These are phyloP conservation scores for Melanogrammus aeglefinus DNA, from an alignment of 2,797 vertebrate species.

Conservation along the genomic window DNA sequence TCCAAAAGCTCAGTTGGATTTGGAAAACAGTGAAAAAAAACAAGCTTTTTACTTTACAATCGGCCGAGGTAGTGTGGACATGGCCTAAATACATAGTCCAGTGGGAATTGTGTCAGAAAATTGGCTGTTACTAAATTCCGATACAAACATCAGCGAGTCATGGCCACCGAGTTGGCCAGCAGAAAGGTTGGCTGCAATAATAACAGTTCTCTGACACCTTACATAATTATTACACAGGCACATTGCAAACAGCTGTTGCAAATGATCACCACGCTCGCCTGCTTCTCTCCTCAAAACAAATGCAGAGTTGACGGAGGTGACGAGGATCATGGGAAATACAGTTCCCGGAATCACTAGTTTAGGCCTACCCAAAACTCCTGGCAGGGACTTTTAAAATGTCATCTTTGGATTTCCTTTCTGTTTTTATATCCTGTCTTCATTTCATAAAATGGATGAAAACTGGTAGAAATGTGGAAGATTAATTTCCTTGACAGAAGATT, in stretches of 20 bases:
- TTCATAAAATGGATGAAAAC: neutral
- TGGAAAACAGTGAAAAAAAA: no score
- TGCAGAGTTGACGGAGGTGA: neutral
- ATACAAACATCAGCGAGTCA: neutral
- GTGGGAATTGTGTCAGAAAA: neutral
- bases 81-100: neutral
- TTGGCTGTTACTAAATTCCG: neutral
- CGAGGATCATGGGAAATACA: neutral
- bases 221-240: slow-evolving; percentile 1
- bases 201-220: neutral
- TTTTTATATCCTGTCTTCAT: neutral
- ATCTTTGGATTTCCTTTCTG: neutral
- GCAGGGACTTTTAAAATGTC: neutral
- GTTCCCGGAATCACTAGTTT: neutral
- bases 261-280: neutral
- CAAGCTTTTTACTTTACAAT: neutral
- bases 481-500: slow-evolving; percentile 19
- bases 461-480: slow-evolving; percentile 6
- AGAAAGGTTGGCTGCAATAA: slow-evolving; percentile 20
- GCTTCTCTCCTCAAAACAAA: neutral
- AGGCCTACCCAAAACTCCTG: neutral
- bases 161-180: slow-evolving; percentile 1
- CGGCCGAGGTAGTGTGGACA: neutral
- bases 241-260: slow-evolving; percentile 4
- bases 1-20: no score